Conservation (phyloP, 2,113 vertebrate genomes). For the Sinocyclocheilus rhinocerous region DNA sequence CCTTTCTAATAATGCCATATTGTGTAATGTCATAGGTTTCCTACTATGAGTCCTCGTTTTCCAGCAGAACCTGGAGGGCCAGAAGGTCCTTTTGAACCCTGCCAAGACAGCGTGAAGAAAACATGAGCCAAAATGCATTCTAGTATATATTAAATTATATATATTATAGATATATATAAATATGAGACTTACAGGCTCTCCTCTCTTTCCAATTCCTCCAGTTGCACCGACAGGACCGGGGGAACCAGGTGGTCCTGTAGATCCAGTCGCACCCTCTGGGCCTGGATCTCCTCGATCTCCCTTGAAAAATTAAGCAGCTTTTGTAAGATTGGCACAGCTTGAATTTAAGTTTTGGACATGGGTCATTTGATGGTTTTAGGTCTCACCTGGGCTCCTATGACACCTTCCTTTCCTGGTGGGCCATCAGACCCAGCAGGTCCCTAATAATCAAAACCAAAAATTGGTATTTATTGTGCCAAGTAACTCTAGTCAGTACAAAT, state of each 20-base stretch:
- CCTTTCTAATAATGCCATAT: neutral
- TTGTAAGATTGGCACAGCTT: neutral
- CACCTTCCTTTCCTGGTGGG: slow-evolving; percentile 90
- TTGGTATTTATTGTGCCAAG: neutral
- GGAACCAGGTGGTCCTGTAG: slow-evolving; percentile 82
- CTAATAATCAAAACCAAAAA: slow-evolving; percentile 68
- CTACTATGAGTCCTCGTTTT: slow-evolving; percentile 92
- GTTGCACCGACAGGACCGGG: slow-evolving; percentile 89
- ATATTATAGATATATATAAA: neutral
- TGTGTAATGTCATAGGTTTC: slow-evolving; percentile 56
- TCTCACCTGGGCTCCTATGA: slow-evolving; percentile 88
- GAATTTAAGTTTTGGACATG: neutral
- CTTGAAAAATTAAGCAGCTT: slow-evolving; percentile 64
- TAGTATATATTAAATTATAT: neutral
- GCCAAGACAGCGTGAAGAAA: slow-evolving; percentile 25
- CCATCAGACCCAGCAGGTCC: slow-evolving; percentile 93
- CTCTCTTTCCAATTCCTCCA: slow-evolving; percentile 90
- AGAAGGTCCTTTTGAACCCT: slow-evolving; percentile 93
- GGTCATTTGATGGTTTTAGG: neutral
- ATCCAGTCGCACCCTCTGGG: slow-evolving; percentile 86
- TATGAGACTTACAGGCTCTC: slow-evolving; percentile 76
- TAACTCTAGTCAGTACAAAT: neutral
- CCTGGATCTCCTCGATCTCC: slow-evolving; percentile 90
- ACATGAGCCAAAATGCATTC: neutral
- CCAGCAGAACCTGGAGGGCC: slow-evolving; percentile 93